A percentile compares a stretch with the other conserved stretches of the same genome.
Evolutionary conservation across 2,797 vertebrate genomes (phyloP).

Genomic region (Tympanoctomys barrerae): DNA sequence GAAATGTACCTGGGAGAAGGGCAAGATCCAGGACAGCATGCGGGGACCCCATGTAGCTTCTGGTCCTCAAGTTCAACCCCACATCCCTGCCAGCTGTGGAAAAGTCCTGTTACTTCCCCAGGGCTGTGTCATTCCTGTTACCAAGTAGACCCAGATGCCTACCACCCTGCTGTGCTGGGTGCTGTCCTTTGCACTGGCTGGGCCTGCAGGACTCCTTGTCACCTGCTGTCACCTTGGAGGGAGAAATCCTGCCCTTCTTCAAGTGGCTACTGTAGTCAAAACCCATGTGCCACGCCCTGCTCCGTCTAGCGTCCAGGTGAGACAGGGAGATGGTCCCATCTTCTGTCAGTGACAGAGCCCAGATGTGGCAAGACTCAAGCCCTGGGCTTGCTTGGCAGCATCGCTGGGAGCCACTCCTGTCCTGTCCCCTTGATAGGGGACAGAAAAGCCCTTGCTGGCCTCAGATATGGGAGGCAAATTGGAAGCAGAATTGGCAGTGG

Average conservation of each 20-base stretch:
- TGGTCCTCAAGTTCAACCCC: not conserved
- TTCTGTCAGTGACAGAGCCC: not conserved
- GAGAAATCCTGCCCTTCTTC: not conserved
- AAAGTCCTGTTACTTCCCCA: not conserved
- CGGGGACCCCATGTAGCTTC: not conserved
- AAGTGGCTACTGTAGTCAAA: not conserved
- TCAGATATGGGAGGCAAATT: not conserved
- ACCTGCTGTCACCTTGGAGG: not conserved
- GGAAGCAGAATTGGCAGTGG: not conserved
- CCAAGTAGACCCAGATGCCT: not conserved
- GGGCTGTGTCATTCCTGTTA: not conserved
- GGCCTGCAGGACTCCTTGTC: not conserved
- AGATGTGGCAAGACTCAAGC: not conserved
- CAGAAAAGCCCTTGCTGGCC: not conserved
- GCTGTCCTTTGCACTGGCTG: not conserved
- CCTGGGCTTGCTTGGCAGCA: not conserved
- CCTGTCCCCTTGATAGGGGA: not conserved
- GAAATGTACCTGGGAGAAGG: not conserved
- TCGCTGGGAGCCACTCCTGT: not conserved
- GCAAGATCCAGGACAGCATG: not conserved
- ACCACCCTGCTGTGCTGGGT: not conserved
- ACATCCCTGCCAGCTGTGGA: not conserved
- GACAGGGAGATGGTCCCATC: not conserved
- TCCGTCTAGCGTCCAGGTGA: not conserved
- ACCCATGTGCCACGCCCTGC: not conserved